A percentile compares a stretch with the other conserved stretches of the same genome.
phyloP scores from a whole-genome alignment of 1,140 invertebrate genomes.

The Drosophila varians region DNA sequence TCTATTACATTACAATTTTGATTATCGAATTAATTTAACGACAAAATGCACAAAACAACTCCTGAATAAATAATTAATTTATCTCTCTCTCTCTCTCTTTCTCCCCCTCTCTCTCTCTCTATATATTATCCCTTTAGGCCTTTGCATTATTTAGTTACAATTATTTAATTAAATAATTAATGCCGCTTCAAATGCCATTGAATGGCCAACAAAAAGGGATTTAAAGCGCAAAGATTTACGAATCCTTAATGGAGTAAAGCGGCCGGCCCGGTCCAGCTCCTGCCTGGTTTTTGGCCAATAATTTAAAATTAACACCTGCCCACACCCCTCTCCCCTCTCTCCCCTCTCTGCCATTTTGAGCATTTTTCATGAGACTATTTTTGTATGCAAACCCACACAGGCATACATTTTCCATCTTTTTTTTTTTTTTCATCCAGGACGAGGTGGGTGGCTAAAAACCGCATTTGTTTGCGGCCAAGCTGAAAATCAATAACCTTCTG shows the following conservation, averaged over 20 bases:
- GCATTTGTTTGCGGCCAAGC: slow-evolving; percentile 51
- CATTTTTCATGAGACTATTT: slow-evolving; percentile 49
- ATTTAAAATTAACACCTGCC: slow-evolving; percentile 63
- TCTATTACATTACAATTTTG: too few relatives aligned
- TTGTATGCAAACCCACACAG: slow-evolving; percentile 18
- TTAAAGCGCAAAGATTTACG: slow-evolving; percentile 36
- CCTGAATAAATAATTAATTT: slow-evolving; percentile 8
- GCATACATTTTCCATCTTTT: slow-evolving; percentile 14
- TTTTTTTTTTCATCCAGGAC: neutral
- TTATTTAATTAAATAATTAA: slow-evolving; percentile 62
- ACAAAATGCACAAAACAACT: neutral
- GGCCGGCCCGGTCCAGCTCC: neutral
- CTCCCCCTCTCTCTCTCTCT: too few relatives aligned
- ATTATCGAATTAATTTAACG: neutral
- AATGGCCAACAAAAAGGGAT: slow-evolving; percentile 17
- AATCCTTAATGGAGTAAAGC: slow-evolving; percentile 36
- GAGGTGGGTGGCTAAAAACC: slow-evolving; percentile 9
- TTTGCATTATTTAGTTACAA: slow-evolving; percentile 61
- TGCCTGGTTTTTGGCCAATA: slow-evolving; percentile 62
- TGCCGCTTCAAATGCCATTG: slow-evolving; percentile 42
- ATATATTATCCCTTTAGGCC: slow-evolving; percentile 1
- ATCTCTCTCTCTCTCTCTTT: too few relatives aligned
- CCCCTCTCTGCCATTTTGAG: too few relatives aligned
- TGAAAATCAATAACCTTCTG: slow-evolving; percentile 74
- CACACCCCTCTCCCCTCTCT: neutral